phyloP scores from a whole-genome alignment of 2,888 invertebrate genomes.

The Pomacea canaliculata region DNA sequence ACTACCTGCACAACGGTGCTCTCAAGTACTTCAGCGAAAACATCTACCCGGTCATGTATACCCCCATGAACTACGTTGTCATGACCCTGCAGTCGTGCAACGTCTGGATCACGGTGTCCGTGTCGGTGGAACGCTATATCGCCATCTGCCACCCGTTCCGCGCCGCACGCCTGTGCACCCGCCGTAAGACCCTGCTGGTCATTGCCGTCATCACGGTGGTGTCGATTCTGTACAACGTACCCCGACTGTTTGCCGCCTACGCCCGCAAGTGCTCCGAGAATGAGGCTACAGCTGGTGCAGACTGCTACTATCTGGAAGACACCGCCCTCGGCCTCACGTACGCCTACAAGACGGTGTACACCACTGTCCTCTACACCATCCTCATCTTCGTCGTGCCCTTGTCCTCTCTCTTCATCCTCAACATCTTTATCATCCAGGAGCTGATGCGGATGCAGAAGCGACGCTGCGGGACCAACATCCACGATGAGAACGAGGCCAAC shows the following conservation, averaged over 20 bases:
- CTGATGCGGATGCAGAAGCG: conserved; percentile 60
- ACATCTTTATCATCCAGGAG: conserved; percentile 56
- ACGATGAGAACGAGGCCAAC: conserved; percentile 60
- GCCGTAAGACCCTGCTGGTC: conserved; percentile 52
- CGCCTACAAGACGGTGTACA: conserved; percentile 49
- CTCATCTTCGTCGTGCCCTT: conserved; percentile 58
- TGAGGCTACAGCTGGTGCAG: neutral
- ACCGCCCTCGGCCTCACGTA: conserved; percentile 49
- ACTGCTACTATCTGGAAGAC: conserved; percentile 35
- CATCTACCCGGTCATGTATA: conserved; percentile 59
- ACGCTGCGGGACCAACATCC: conserved; percentile 52
- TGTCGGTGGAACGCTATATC: conserved; percentile 64
- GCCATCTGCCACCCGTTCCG: conserved; percentile 65
- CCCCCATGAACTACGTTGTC: conserved; percentile 54
- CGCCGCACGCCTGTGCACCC: conserved; percentile 54
- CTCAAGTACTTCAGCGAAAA: conserved; percentile 48
- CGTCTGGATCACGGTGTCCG: conserved; percentile 64
- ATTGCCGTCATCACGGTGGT: conserved; percentile 45
- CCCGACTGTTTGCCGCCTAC: conserved; percentile 53
- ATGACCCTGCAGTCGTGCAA: conserved; percentile 63
- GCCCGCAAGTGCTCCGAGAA: conserved; percentile 27
- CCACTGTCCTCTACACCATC: conserved; percentile 51
- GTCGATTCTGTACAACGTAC: conserved; percentile 59
- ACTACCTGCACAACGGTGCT: conserved; percentile 40
- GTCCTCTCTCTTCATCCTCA: conserved; percentile 50